Percentiles rank a stretch among this genome's conserved stretches.
phyloP scores from a whole-genome alignment of 2,113 vertebrate genomes.

The Grus americana region DNA sequence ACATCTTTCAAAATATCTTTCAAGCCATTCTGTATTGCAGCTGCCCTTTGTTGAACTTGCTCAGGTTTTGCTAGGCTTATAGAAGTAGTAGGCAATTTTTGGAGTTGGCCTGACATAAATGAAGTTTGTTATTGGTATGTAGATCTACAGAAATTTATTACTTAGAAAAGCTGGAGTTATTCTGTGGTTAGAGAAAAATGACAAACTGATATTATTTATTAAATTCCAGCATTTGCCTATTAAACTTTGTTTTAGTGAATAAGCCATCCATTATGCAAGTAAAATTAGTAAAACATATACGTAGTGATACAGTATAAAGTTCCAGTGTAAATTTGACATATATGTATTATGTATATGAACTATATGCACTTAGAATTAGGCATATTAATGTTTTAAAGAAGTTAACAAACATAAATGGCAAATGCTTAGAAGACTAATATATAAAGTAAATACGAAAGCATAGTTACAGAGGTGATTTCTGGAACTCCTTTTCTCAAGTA shows the following conservation, averaged over 20 bases:
- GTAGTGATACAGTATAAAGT: background rate
- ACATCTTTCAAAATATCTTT: constrained; percentile 24
- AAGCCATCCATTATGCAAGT: background rate
- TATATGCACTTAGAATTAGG: background rate
- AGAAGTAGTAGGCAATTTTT: background rate
- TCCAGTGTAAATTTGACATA: background rate
- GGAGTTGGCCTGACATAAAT: background rate
- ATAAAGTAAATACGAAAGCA: background rate
- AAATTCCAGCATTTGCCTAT: background rate
- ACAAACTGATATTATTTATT: background rate
- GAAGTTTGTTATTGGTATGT: background rate
- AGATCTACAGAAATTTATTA: background rate
- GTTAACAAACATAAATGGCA: background rate
- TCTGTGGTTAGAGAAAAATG: background rate
- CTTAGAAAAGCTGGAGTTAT: background rate
- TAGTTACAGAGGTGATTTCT: background rate
- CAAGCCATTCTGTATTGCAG: background rate
- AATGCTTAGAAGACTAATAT: background rate
- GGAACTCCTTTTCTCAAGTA: background rate
- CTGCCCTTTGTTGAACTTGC: constrained; percentile 36
- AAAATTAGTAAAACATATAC: background rate
- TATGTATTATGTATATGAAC: background rate
- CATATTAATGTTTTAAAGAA: background rate
- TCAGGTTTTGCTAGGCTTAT: background rate
- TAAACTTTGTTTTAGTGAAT: background rate